Conservation (phyloP, 2,888 invertebrate genomes). For the Trissoscelio sp. region DNA sequence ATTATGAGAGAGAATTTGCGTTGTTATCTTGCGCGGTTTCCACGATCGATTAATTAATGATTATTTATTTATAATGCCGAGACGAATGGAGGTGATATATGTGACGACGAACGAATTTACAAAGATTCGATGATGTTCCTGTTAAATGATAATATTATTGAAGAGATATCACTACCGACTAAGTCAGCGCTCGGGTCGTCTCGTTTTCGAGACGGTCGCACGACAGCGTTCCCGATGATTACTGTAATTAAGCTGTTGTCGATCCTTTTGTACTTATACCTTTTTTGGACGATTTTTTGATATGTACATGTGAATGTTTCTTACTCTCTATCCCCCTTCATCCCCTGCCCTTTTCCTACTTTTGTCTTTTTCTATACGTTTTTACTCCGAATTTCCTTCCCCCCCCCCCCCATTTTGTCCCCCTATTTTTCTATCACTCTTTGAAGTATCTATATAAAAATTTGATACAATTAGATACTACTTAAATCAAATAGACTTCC, state of each 20-base stretch:
- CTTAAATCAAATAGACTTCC: no score
- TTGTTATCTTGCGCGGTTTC: constrained; percentile 78
- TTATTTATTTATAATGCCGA: constrained; percentile 81
- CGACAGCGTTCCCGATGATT: constrained; percentile 65
- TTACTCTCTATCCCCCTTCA: constrained; percentile 9
- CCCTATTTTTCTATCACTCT: no score
- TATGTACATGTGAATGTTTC: constrained; percentile 59
- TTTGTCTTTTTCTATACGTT: constrained; percentile 3
- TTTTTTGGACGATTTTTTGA: constrained; percentile 74
- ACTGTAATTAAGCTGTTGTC: constrained; percentile 78
- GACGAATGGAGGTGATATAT: constrained; percentile 71
- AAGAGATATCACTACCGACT: constrained; percentile 78
- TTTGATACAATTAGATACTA: no score
- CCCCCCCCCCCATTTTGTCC: not conserved
- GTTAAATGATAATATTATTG: constrained; percentile 81
- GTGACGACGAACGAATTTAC: constrained; percentile 75
- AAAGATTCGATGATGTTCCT: constrained; percentile 83
- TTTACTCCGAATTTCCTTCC: not conserved
- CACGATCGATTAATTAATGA: constrained; percentile 71
- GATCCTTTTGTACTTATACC: constrained; percentile 80
- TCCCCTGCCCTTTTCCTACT: not conserved
- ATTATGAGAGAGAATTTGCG: constrained; percentile 62
- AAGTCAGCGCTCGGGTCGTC: constrained; percentile 78
- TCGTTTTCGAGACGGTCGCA: constrained; percentile 69
- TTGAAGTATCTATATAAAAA: no score